Percentiles rank a stretch among this genome's conserved stretches.
phyloP scores from a whole-genome alignment of 2,113 vertebrate species.

The Hippocampus mohnikei region DNA sequence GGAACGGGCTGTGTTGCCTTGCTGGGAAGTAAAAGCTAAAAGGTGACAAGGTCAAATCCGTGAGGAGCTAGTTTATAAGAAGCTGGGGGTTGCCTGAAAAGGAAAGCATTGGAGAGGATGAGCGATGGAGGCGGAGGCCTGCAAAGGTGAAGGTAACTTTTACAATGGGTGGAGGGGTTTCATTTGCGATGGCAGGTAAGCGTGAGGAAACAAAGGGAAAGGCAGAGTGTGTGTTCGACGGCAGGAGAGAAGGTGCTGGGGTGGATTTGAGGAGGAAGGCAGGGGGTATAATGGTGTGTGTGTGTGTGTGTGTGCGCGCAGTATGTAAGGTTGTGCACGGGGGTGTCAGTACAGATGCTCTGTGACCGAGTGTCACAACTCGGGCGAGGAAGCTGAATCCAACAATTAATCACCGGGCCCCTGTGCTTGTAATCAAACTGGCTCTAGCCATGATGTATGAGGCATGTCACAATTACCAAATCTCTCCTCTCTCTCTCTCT shows the following conservation, averaged over 20 bases:
- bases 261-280: slow-evolving; percentile 32
- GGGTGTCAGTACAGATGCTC: slow-evolving; percentile 94
- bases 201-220: slow-evolving; percentile 13
- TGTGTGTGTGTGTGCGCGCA: slow-evolving; percentile 14
- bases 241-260: slow-evolving; percentile 64
- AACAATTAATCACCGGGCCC: slow-evolving; percentile 95
- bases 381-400: slow-evolving; percentile 97
- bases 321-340: slow-evolving; percentile 37
- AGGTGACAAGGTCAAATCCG: slow-evolving; percentile 39
- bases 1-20: not conserved
- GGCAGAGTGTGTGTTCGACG: slow-evolving; percentile 6
- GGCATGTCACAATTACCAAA: slow-evolving; percentile 85
- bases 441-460: slow-evolving; percentile 93
- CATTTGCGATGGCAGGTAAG: slow-evolving; percentile 25
- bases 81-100: slow-evolving; percentile 14
- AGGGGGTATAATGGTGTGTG: slow-evolving; percentile 28
- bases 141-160: slow-evolving; percentile 31
- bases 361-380: slow-evolving; percentile 95
- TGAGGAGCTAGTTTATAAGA: slow-evolving; percentile 10
- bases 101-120: slow-evolving; percentile 26
- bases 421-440: slow-evolving; percentile 98
- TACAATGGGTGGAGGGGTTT: not conserved
- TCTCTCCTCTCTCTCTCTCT: slow-evolving; percentile 1
- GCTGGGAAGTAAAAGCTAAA: slow-evolving; percentile 9
- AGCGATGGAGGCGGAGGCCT: slow-evolving; percentile 5